phyloP scores from a whole-genome alignment of 2,113 vertebrate species.

The Orientallactaga bullata region DNA sequence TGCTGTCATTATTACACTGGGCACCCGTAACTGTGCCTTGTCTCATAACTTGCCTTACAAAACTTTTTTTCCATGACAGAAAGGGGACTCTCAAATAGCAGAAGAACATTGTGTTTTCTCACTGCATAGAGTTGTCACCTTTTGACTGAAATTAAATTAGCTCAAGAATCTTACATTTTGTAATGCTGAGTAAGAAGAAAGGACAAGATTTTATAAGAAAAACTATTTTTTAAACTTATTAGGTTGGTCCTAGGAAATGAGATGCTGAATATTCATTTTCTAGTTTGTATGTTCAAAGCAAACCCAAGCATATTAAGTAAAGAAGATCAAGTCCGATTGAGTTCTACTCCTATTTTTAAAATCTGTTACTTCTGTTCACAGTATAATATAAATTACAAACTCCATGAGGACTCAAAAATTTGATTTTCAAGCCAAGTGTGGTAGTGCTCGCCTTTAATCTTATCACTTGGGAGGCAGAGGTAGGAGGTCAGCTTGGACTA shows the following conservation, averaged over 20 bases:
- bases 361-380: neutral
- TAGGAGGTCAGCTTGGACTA: too few relatives aligned
- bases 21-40: conserved; percentile 10
- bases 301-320: conserved; percentile 10
- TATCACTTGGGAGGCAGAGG: too few relatives aligned
- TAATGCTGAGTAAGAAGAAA: conserved; percentile 67
- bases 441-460: too few relatives aligned
- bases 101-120: conserved; percentile 61
- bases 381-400: too few relatives aligned
- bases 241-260: conserved; percentile 36
- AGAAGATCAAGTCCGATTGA: neutral
- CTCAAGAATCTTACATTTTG: conserved; percentile 61
- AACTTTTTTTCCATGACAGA: conserved; percentile 16
- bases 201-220: conserved; percentile 44
- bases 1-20: neutral
- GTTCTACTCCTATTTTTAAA: neutral
- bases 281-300: conserved; percentile 41
- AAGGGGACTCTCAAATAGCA: conserved; percentile 34
- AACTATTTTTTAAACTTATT: conserved; percentile 50
- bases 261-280: conserved; percentile 41
- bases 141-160: conserved; percentile 73
- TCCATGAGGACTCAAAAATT: too few relatives aligned
- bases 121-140: conserved; percentile 78
- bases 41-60: conserved; percentile 60
- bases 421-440: too few relatives aligned